These are phyloP conservation scores for Pedetes capensis DNA, from an alignment of 2,113 vertebrate species.

Conservation along the genomic window DNA sequence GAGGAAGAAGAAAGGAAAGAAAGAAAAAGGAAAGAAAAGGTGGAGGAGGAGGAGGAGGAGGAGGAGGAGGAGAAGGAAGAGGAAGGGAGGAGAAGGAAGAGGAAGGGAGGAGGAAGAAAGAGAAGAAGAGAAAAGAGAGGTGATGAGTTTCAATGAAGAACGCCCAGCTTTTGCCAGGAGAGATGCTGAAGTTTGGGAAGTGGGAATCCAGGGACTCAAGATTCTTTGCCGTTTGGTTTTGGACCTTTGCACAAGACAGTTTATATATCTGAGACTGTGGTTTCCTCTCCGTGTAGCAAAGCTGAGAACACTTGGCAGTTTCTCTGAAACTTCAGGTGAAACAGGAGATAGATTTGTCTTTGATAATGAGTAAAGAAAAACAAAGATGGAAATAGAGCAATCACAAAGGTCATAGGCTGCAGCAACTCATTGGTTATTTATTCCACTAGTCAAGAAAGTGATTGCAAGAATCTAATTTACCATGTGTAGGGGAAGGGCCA, in stretches of 20 bases:
- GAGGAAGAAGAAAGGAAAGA: too few relatives aligned
- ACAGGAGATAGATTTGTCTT: neutral
- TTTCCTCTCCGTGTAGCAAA: neutral
- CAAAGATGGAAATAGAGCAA: neutral
- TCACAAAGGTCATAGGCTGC: neutral
- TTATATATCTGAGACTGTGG: neutral
- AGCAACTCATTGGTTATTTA: neutral
- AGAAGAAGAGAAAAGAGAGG: too few relatives aligned
- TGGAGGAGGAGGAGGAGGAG: too few relatives aligned
- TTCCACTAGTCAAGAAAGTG: neutral
- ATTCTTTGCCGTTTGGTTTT: neutral
- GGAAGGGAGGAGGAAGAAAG: too few relatives aligned
- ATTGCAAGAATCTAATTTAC: neutral
- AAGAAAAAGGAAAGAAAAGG: too few relatives aligned
- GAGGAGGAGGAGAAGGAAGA: too few relatives aligned
- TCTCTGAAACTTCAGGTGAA: neutral
- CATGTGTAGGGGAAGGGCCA: rapidly evolving
- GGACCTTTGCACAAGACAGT: neutral
- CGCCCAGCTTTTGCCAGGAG: neutral
- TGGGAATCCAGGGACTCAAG: neutral
- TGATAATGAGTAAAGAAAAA: neutral
- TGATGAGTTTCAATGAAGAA: neutral
- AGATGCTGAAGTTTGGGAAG: neutral
- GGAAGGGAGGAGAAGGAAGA: too few relatives aligned
- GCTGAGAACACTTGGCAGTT: neutral